A percentile compares a stretch with the other conserved stretches of the same genome.
phyloP scores from a whole-genome alignment of 1,140 invertebrate species.

The Globodera rostochiensis region DNA sequence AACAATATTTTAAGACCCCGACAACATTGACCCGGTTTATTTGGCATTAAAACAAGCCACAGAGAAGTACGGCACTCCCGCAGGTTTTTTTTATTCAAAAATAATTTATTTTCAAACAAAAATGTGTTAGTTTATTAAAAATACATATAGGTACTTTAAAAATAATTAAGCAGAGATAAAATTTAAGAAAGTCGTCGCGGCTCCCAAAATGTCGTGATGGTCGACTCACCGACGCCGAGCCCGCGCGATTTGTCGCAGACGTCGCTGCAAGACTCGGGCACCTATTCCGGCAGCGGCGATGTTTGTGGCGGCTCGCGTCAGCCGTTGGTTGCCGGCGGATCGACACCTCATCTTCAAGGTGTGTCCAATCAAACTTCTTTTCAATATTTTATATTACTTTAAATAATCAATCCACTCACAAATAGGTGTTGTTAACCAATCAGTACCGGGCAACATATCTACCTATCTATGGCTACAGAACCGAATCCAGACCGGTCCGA shows the following conservation, averaged over 20 bases:
- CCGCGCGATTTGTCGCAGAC: conserved; percentile 63
- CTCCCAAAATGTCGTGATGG: conserved; percentile 21
- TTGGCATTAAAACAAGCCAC: conserved; percentile 64
- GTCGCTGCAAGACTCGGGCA: conserved; percentile 63
- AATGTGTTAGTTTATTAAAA: background rate
- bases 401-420: too few species aligned
- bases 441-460: too few species aligned
- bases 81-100: conserved; percentile 16
- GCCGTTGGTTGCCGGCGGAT: conserved; percentile 47
- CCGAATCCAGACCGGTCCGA: too few species aligned
- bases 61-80: conserved; percentile 43
- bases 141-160: conserved; percentile 9
- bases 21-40: conserved; percentile 58
- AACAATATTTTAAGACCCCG: conserved; percentile 41
- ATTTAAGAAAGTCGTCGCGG: conserved; percentile 33
- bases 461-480: too few species aligned
- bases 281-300: conserved; percentile 42
- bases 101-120: background rate
- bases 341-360: conserved; percentile 54
- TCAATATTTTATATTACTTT: conserved; percentile 10
- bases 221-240: conserved; percentile 59
- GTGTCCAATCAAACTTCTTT: conserved; percentile 13
- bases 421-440: too few species aligned
- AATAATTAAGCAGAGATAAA: background rate
- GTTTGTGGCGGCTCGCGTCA: conserved; percentile 20